phyloP scores from a whole-genome alignment of 2,888 invertebrate genomes.

The Cantharis lateralis region DNA sequence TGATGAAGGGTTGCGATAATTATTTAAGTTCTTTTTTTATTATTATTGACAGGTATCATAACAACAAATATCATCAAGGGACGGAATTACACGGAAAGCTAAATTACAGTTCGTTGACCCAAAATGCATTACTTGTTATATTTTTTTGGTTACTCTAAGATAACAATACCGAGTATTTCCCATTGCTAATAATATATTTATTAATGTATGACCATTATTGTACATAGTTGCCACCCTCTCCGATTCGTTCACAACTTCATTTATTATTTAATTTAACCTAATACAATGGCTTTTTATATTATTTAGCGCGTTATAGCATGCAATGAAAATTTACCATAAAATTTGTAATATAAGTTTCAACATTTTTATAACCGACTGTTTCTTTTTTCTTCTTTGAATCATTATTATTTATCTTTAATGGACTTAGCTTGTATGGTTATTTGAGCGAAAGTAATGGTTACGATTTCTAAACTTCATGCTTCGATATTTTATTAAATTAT shows the following conservation, averaged over 20 bases:
- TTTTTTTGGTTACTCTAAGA: not conserved
- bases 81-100: not conserved
- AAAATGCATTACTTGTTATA: not conserved
- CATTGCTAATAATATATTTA: not conserved
- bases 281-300: not conserved
- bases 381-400: not conserved
- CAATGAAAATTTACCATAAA: not conserved
- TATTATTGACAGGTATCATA: not conserved
- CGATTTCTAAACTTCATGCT: constrained; percentile 4
- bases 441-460: constrained; percentile 2
- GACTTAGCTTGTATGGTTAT: not conserved
- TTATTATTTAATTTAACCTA: not conserved
- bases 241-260: not conserved
- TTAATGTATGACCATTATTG: not conserved
- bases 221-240: not conserved
- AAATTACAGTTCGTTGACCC: constrained; percentile 2
- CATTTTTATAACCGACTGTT: not conserved
- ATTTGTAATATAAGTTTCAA: not conserved
- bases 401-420: not conserved
- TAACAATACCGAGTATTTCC: not conserved
- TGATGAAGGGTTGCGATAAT: not conserved
- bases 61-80: not conserved
- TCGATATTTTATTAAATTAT: not conserved
- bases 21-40: not conserved
- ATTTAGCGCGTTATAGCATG: not conserved